phyloP scores from a whole-genome alignment of 2,797 vertebrate genomes.

The Chelmon rostratus region DNA sequence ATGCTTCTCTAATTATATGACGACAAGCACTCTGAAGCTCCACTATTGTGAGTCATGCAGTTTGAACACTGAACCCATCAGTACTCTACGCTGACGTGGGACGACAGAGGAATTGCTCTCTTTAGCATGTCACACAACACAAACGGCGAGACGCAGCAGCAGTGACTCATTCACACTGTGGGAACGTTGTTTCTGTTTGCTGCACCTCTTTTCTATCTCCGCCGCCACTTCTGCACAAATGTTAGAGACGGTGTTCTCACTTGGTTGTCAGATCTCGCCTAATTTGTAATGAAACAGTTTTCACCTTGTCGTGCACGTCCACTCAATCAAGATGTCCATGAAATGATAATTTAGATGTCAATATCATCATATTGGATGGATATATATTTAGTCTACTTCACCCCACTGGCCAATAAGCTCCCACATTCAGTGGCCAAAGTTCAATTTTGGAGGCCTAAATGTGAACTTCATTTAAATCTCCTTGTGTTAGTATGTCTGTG shows the following conservation, averaged over 20 bases:
- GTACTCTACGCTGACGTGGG: constrained; percentile 45
- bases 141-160: constrained; percentile 42
- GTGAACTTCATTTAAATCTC: constrained; percentile 17
- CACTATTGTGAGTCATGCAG: constrained; percentile 61
- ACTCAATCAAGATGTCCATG: no score
- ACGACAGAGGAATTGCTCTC: constrained; percentile 48
- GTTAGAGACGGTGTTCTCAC: constrained; percentile 6
- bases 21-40: constrained; percentile 41
- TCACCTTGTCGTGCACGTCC: no score
- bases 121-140: constrained; percentile 64
- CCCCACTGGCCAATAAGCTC: no score
- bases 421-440: no score
- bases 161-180: constrained; percentile 59
- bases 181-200: constrained; percentile 13
- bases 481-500: not conserved
- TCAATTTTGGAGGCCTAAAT: no score
- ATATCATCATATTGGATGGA: no score
- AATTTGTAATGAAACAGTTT: no score
- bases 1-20: constrained; percentile 62
- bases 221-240: constrained; percentile 4
- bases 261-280: no score
- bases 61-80: constrained; percentile 48
- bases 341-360: no score
- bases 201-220: constrained; percentile 9
- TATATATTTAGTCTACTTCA: no score